A percentile compares a stretch with the other conserved stretches of the same genome.
Evolutionary conservation across 2,888 invertebrate genomes (phyloP).

Genomic region (Bombyx huttoni): DNA sequence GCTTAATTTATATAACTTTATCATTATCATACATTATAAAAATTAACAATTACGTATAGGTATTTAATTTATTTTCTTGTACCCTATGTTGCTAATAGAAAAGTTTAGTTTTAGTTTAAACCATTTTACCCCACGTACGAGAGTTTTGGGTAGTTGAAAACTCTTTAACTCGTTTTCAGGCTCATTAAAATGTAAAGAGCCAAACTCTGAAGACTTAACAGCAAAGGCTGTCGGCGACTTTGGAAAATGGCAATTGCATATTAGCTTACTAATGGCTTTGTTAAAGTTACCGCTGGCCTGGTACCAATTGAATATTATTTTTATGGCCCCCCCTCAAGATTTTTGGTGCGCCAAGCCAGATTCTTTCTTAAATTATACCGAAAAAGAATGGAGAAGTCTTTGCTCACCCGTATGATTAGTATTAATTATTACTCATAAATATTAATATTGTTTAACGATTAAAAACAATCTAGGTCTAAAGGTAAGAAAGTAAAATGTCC

Average conservation of each 20-base stretch:
- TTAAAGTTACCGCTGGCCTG: slow-evolving; percentile 74
- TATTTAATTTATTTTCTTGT: too few relatives aligned
- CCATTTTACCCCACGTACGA: too few relatives aligned
- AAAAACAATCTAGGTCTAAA: too few relatives aligned
- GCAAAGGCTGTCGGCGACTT: slow-evolving; percentile 66
- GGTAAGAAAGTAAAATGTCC: too few relatives aligned
- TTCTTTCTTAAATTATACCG: slow-evolving; percentile 24
- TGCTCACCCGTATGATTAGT: slow-evolving; percentile 44
- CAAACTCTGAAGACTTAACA: slow-evolving; percentile 28
- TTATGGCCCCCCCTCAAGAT: slow-evolving; percentile 73
- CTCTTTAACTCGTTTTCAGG: neutral
- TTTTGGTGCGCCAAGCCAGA: slow-evolving; percentile 70
- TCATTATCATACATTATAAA: too few relatives aligned
- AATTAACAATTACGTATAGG: too few relatives aligned
- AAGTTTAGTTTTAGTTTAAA: too few relatives aligned
- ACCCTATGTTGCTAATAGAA: too few relatives aligned
- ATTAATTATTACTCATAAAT: too few relatives aligned
- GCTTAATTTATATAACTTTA: too few relatives aligned
- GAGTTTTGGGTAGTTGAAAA: too few relatives aligned
- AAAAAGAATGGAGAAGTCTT: slow-evolving; percentile 55
- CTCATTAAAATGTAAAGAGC: neutral
- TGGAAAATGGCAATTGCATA: slow-evolving; percentile 72
- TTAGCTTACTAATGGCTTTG: slow-evolving; percentile 68
- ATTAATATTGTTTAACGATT: too few relatives aligned
- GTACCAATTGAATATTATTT: slow-evolving; percentile 75